Evolutionary conservation across 2,113 vertebrate genomes (phyloP).

Genomic region (Rhinoptilus africanus): DNA sequence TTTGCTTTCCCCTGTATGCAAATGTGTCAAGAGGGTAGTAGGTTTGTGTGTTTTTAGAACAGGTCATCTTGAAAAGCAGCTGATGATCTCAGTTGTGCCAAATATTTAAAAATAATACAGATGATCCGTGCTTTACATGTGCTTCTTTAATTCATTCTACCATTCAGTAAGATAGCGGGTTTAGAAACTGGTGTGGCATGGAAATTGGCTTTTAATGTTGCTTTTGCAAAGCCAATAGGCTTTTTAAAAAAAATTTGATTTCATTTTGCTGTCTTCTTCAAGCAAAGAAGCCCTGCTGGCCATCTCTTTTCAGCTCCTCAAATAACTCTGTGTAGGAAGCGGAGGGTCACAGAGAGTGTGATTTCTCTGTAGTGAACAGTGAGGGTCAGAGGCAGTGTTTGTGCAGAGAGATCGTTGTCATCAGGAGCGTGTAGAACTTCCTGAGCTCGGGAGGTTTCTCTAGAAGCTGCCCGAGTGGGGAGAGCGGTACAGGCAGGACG

Average conservation of each 20-base stretch:
- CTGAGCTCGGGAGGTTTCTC: not conserved
- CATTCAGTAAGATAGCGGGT: accelerated
- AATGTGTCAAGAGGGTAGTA: conserved; percentile 29
- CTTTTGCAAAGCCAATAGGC: not conserved
- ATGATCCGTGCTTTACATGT: not conserved
- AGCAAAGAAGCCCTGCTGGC: not conserved
- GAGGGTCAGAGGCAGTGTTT: not conserved
- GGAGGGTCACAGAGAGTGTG: not conserved
- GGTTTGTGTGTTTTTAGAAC: conserved; percentile 50
- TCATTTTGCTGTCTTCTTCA: not conserved
- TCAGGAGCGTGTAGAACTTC: not conserved
- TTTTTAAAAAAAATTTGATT: too few relatives aligned
- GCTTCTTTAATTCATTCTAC: not conserved
- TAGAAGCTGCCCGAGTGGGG: not conserved
- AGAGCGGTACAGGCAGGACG: not conserved
- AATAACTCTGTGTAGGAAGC: conserved; percentile 29
- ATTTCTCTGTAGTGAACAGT: not conserved
- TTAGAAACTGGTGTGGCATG: not conserved
- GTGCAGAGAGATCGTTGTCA: not conserved
- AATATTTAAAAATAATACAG: conserved; percentile 24
- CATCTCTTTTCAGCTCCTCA: not conserved
- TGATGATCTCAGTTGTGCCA: conserved; percentile 16
- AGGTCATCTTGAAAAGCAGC: conserved; percentile 17
- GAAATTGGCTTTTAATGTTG: not conserved
- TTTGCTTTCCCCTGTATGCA: not conserved